Percentiles rank a stretch among this genome's conserved stretches.
Conservation (phyloP, 2,113 vertebrate genomes). For the Tachuris rubrigastra region DNA sequence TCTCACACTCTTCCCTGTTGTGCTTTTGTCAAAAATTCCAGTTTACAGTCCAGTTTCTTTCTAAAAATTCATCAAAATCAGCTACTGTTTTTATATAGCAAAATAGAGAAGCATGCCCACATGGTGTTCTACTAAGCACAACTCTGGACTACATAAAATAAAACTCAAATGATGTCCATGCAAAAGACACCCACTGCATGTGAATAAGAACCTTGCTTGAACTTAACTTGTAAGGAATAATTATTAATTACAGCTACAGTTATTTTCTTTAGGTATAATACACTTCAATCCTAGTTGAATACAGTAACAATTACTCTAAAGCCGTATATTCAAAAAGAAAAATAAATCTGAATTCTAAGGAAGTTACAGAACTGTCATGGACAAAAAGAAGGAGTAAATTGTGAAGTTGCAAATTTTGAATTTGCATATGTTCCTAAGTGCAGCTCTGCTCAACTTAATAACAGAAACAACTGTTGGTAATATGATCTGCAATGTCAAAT, state of each 20-base stretch:
- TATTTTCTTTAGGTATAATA: background rate
- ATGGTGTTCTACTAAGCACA: background rate
- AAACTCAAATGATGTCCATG: background rate
- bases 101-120: background rate
- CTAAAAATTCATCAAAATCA: background rate
- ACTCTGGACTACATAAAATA: background rate
- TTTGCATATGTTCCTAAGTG: background rate
- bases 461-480: background rate
- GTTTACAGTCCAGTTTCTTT: background rate
- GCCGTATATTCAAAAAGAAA: background rate
- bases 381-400: background rate
- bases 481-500: background rate
- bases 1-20: background rate
- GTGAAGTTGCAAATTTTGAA: background rate
- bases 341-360: background rate
- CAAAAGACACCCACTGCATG: background rate
- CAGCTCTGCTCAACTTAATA: background rate
- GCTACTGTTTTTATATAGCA: background rate
- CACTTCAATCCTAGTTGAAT: background rate
- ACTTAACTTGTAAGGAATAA: background rate
- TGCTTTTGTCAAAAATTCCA: background rate
- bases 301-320: background rate
- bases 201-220: background rate
- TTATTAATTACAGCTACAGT: background rate
- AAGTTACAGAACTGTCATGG: background rate